These are phyloP conservation scores for Bradypodion ventrale DNA, from an alignment of 2,797 vertebrate species.

Conservation along the genomic window DNA sequence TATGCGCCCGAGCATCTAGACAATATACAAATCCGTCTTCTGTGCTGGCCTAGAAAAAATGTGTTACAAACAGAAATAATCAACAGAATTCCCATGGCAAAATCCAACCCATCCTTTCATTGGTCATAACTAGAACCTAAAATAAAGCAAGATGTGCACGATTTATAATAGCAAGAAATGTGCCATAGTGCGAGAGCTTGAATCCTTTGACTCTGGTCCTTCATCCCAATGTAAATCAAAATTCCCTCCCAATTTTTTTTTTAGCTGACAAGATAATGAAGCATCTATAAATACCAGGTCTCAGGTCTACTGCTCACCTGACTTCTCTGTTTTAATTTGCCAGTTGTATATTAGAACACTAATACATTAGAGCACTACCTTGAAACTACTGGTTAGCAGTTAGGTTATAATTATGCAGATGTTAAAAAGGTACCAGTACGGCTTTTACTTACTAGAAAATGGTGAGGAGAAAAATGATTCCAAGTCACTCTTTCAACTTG, in stretches of 20 bases:
- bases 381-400: neutral
- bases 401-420: neutral
- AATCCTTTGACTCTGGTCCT: neutral
- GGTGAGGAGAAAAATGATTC: slow-evolving; percentile 94
- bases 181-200: too few species aligned
- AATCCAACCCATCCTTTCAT: neutral
- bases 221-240: neutral
- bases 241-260: neutral
- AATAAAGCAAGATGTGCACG: neutral
- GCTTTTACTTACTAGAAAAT: slow-evolving; percentile 86
- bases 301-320: neutral
- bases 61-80: slow-evolving; percentile 21
- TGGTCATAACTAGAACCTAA: neutral
- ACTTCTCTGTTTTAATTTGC: too few species aligned
- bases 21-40: slow-evolving; percentile 98
- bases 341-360: neutral
- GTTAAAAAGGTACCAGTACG: neutral
- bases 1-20: slow-evolving; percentile 93
- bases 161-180: too few species aligned
- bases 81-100: neutral
- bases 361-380: too few species aligned
- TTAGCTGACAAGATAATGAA: neutral
- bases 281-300: neutral
- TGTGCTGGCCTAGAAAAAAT: slow-evolving; percentile 86
- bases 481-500: slow-evolving; percentile 92